Evolutionary conservation across 2,113 vertebrate genomes (phyloP), one percentile per base, ranked within the genome.

Genomic region (Morone chrysops): DNA sequence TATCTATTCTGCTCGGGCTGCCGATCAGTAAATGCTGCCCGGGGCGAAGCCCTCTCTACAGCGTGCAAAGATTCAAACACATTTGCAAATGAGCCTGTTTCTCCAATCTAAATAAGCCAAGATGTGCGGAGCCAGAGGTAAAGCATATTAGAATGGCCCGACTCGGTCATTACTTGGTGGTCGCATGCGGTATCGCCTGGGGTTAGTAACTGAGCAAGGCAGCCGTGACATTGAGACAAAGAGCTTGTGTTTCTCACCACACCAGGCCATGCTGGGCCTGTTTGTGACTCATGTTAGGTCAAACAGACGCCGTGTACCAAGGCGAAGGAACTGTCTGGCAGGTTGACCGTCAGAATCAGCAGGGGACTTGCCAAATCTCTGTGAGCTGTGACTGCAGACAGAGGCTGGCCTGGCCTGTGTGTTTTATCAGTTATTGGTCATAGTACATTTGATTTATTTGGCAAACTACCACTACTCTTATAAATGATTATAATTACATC

Each of bases 21-120:
- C 79, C 40, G 53, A 87, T 92, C 90, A 74, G 89, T 87, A 84
- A 92, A 93, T n/a, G 87, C 75, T 14, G 86, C 91, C 94, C 66
- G 25, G 31, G 90, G 90, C 83, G 22, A 75, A 84, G 77, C 81
- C 90, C 78, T 75, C 68, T 69, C 88, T 50, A 67, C 82, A 38
- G 76, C 79, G 20, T 14, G 60, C 80, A 65, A 68, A 83, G 70
- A 89, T 75, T 83, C 72, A 77, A 85, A 89, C 78, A 69, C 78
- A 78, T 87, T 88, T 88, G 69, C 78, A 90, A 86, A 91, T 84
- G 71, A 83, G 89, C 78, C 72, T 16, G 65, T 80, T 78, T 72
- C 76, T 71, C 56, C 56, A 43, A 45, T 79, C 75, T 79, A 84
- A 87, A 89, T 85, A 72, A 75, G 81, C 25, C 1, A 1, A 56